Evolutionary conservation across 2,113 vertebrate species (phyloP).

Genomic region (Nyctereutes procyonoides): DNA sequence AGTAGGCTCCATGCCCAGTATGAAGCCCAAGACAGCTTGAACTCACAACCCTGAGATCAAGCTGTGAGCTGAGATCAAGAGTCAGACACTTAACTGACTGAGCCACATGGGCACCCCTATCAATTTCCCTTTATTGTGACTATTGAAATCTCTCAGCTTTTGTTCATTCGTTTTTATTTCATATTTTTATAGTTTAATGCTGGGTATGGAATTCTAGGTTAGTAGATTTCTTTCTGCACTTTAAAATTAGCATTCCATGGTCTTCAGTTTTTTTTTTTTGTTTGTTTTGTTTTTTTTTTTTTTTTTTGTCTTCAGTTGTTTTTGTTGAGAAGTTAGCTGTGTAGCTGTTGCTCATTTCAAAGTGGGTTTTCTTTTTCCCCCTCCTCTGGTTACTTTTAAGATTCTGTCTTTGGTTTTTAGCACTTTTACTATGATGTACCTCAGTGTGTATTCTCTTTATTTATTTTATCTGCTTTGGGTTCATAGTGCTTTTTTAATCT

Average conservation of each 20-base stretch:
- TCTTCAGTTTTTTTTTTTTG: not conserved
- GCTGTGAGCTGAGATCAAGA: not conserved
- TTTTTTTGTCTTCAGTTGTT: not conserved
- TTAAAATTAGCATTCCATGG: not conserved
- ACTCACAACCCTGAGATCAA: not conserved
- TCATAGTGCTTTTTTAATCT: not conserved
- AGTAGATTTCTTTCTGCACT: not conserved
- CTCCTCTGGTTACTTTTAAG: not conserved
- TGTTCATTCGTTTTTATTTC: not conserved
- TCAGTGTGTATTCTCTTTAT: not conserved
- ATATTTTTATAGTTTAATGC: not conserved
- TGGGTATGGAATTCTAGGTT: not conserved
- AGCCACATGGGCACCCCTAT: not conserved
- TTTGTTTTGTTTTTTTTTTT: no score
- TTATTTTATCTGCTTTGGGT: not conserved
- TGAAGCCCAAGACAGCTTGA: not conserved
- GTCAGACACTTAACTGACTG: not conserved
- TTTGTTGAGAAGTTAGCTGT: constrained; percentile 9
- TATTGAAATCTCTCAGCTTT: constrained; percentile 11
- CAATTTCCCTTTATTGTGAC: not conserved
- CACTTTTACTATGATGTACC: not conserved
- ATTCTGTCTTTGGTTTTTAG: not conserved
- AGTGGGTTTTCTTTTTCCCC: not conserved
- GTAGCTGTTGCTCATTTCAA: not conserved
- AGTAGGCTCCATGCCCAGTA: not conserved